A percentile compares a stretch with the other conserved stretches of the same genome.
phyloP scores from a whole-genome alignment of 2,888 invertebrate species.

The Lacanobia wlatinum region DNA sequence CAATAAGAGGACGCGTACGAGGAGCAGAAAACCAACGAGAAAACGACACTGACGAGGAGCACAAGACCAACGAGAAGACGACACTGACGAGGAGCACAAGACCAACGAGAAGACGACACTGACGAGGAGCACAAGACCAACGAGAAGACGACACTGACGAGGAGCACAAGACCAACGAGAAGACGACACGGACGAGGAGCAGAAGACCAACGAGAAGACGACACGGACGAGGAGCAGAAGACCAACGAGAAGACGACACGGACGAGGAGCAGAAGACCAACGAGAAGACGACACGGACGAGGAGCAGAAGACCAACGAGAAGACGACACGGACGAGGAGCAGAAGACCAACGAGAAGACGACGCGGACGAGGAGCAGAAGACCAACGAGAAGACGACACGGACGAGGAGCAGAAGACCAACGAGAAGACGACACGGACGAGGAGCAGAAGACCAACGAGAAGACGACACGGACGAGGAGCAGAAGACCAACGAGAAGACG shows the following conservation, averaged over 20 bases:
- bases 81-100: conserved; percentile 11
- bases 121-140: conserved; percentile 20
- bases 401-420: conserved; percentile 18
- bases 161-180: conserved; percentile 5
- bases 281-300: conserved; percentile 41
- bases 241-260: conserved; percentile 5
- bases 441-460: conserved; percentile 2
- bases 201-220: conserved; percentile 7
- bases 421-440: background rate
- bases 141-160: conserved; percentile 21
- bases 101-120: conserved; percentile 16
- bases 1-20: background rate
- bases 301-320: conserved; percentile 13
- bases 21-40: background rate
- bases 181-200: conserved; percentile 6
- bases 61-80: background rate
- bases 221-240: conserved; percentile 23
- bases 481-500: conserved; percentile 33
- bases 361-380: conserved; percentile 29
- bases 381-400: background rate
- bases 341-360: conserved; percentile 33
- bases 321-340: conserved; percentile 35
- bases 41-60: conserved; percentile 1
- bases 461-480: conserved; percentile 39
- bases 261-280: conserved; percentile 5